Evolutionary conservation across 1,140 invertebrate species (phyloP), one percentile per base, ranked within the genome.

Genomic region (Drosophila willistoni): DNA sequence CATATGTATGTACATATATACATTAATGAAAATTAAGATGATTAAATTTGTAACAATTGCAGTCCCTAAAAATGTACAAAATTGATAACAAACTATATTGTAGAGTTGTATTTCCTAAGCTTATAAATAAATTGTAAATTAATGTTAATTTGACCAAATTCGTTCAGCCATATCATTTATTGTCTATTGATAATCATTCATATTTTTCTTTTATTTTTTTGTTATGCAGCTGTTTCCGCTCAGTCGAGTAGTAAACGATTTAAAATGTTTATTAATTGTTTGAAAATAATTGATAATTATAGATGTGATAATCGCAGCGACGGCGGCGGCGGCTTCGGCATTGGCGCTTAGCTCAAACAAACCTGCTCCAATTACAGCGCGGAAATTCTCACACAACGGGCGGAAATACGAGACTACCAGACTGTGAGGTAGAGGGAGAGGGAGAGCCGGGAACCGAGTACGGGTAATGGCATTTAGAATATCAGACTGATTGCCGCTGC

Each of bases 401-500:
- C 84, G 84, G 83, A 89, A 89, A 87, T 77, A 78, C 77, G 83
- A 87, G 83, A 68, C 71, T 55, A 6, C 6, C 5, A 29, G 5
- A 29, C 29, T 7, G 29, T 29, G 29, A 29, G 29, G 3, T 33
- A 64, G 67, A 36, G 42, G 34, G 70, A 69, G 55, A n/a, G 25
- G 64, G 34, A 12, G 51, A 22, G 5, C 6, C 5, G 34, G 34
- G 34, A 36, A 36, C 34, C 34, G 10, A n/a, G n/a, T 29, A 34
- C 22, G 42, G 60, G 63, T 67, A 64, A 80, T 63, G 47, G 62
- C 33, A 59, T 67, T 74, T 64, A 67, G 71, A 66, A 51, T 51
- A 51, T 73, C 84, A 90, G 89, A 90, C 89, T 87, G 79, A 84
- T 90, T 90, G 89, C 89, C 82, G 90, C 82, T 90, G 77, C 82